phyloP scores from a whole-genome alignment of 2,113 vertebrate species.

The Pteropus alecto region DNA sequence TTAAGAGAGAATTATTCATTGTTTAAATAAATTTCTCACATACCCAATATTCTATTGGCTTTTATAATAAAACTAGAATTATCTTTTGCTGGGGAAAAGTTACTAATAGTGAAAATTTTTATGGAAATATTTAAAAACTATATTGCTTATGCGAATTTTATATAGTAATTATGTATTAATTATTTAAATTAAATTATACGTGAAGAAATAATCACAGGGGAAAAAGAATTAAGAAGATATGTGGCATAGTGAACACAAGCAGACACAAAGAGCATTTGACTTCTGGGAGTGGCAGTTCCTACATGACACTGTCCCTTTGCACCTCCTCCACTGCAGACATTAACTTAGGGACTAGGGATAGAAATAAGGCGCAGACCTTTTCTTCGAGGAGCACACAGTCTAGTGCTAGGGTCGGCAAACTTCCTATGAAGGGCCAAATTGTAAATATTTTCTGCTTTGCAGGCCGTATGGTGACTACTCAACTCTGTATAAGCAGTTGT shows the following conservation, averaged over 20 bases:
- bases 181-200: conserved; percentile 9
- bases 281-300: neutral
- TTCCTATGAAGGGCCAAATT: neutral
- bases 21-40: neutral
- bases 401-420: neutral
- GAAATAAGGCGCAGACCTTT: neutral
- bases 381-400: neutral
- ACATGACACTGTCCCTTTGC: fast-evolving
- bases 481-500: neutral
- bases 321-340: neutral
- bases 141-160: neutral
- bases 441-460: neutral
- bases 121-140: neutral
- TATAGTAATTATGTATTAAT: neutral
- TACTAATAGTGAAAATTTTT: neutral
- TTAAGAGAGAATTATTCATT: neutral
- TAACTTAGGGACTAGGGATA: neutral
- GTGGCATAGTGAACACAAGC: neutral
- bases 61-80: conserved; percentile 42
- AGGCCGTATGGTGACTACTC: fast-evolving
- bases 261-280: neutral
- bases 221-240: neutral
- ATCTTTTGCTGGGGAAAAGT: neutral
- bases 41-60: neutral
- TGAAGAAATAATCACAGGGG: neutral